A percentile compares a stretch with the other conserved stretches of the same genome.
Evolutionary conservation across 2,888 invertebrate species (phyloP).

Genomic region (Cheilosia vulpina): DNA sequence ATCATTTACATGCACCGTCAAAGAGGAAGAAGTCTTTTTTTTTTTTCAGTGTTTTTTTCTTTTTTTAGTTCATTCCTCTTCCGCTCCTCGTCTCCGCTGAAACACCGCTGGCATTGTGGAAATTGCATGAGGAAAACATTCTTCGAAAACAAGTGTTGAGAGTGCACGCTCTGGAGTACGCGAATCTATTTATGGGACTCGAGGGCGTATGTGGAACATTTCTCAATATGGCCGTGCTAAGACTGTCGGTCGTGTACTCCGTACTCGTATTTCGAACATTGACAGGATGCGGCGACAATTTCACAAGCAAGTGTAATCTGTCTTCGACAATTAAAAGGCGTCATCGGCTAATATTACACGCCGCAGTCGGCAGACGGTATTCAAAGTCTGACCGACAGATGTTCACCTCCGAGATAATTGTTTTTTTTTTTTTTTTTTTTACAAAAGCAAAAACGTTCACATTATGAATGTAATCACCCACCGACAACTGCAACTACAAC

Average conservation of each 20-base stretch:
- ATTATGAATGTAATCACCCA: constrained; percentile 58
- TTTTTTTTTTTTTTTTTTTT: constrained; percentile 3
- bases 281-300: neutral
- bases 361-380: constrained; percentile 38
- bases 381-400: constrained; percentile 35
- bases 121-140: constrained; percentile 20
- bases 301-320: constrained; percentile 6
- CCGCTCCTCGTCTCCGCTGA: neutral
- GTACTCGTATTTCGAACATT: neutral
- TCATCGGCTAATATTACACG: constrained; percentile 67
- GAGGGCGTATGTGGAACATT: constrained; percentile 60
- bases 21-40: constrained; percentile 55
- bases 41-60: neutral
- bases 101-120: constrained; percentile 17
- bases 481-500: constrained; percentile 62
- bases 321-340: constrained; percentile 2
- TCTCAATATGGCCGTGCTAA: neutral
- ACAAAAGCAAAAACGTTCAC: constrained; percentile 11
- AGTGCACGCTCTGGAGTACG: constrained; percentile 28
- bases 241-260: neutral
- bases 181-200: constrained; percentile 37
- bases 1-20: constrained; percentile 55
- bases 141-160: constrained; percentile 33
- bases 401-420: constrained; percentile 33
- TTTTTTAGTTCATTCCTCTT: neutral